These are phyloP conservation scores for Gambelia wislizenii DNA, from an alignment of 2,797 vertebrate genomes.

Conservation along the genomic window DNA sequence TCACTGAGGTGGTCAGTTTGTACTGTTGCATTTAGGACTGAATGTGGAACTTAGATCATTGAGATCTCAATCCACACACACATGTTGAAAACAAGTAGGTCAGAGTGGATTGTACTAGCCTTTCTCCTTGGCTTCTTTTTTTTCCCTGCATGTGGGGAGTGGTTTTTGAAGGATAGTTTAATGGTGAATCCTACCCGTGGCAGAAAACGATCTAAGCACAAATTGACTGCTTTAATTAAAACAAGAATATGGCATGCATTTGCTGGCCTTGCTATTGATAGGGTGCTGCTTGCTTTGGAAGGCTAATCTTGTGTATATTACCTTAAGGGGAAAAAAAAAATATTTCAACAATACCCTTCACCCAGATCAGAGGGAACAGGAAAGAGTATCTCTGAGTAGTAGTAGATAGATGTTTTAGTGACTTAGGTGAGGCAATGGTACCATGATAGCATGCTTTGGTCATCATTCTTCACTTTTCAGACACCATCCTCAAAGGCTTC, in stretches of 20 bases:
- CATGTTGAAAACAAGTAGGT: background rate
- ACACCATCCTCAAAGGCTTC: no score
- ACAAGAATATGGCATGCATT: background rate
- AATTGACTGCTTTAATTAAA: background rate
- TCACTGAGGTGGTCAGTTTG: background rate
- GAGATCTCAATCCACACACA: background rate
- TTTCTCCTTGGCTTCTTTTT: background rate
- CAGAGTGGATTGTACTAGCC: background rate
- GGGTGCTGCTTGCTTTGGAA: background rate
- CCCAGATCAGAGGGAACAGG: no score
- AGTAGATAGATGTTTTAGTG: background rate
- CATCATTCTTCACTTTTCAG: background rate
- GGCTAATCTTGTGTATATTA: background rate
- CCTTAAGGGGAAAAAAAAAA: no score
- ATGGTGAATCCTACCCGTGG: background rate
- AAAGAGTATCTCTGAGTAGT: no score
- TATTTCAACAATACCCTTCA: no score
- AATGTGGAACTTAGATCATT: background rate
- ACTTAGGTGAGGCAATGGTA: background rate
- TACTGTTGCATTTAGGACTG: background rate
- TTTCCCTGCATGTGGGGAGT: background rate
- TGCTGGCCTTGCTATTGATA: background rate
- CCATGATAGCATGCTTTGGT: background rate
- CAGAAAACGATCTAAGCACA: background rate
- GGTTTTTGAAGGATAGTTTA: background rate